Conservation (phyloP, 2,113 vertebrate species). For the Daubentonia madagascariensis region DNA sequence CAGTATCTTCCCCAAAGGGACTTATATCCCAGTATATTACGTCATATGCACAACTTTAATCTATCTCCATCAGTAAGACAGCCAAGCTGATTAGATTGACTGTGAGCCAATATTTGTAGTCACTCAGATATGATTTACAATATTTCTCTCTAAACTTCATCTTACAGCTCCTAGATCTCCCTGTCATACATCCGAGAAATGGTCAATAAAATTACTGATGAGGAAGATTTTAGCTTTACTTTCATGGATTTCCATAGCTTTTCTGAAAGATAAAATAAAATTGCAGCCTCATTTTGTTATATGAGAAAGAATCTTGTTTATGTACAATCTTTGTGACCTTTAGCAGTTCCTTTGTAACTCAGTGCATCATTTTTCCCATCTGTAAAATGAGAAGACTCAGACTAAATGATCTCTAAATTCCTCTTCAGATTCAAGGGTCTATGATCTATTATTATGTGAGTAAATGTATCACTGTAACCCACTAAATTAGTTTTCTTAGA, state of each 20-base stretch:
- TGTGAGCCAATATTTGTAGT: background rate
- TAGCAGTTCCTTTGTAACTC: background rate
- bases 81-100: background rate
- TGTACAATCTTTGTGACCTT: background rate
- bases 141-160: background rate
- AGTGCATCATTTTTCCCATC: background rate
- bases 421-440: background rate
- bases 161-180: background rate
- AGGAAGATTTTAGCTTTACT: background rate
- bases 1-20: background rate
- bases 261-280: conserved; percentile 22
- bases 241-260: background rate
- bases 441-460: background rate
- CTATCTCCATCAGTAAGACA: background rate
- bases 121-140: background rate
- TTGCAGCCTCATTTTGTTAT: background rate
- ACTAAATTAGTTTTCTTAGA: conserved; percentile 35
- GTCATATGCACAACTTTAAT: background rate
- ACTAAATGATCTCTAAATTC: conserved; percentile 23
- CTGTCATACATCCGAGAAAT: background rate
- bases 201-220: background rate
- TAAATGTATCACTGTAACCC: background rate
- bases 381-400: conserved; percentile 8
- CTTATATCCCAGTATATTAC: background rate
- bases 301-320: background rate